phyloP scores from a whole-genome alignment of 1,140 invertebrate genomes.

The Helicoverpa armigera region DNA sequence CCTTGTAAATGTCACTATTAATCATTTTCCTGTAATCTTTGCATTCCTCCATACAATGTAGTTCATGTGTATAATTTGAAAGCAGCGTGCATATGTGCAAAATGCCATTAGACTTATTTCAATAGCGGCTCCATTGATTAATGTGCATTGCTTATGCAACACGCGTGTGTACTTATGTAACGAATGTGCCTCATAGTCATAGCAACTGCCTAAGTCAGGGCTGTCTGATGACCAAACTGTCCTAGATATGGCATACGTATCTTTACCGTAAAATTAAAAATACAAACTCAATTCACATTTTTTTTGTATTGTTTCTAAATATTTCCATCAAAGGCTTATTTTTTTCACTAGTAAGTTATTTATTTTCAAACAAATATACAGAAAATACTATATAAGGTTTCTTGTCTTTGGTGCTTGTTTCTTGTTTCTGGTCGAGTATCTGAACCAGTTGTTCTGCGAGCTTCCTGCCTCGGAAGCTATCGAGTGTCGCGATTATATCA shows the following conservation, averaged over 20 bases:
- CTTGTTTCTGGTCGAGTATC: neutral
- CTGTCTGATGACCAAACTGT: neutral
- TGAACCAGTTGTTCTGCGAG: conserved; percentile 19
- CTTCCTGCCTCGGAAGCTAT: conserved; percentile 37
- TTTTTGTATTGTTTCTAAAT: neutral
- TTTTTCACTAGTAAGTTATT: no score
- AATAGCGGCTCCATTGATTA: neutral
- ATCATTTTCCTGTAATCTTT: neutral
- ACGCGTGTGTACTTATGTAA: conserved; percentile 28
- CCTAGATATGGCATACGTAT: no score
- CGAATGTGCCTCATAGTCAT: conserved; percentile 28
- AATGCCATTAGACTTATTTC: neutral
- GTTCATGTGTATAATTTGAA: no score
- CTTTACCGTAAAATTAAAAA: no score
- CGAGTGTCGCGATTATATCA: conserved; percentile 31
- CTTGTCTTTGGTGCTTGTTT: neutral
- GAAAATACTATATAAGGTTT: neutral
- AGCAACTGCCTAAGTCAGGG: neutral
- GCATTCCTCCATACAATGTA: neutral
- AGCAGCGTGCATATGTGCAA: no score
- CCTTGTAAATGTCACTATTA: neutral
- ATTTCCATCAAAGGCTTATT: no score
- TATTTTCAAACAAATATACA: no score
- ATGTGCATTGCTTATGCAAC: conserved; percentile 28
- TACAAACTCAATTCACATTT: neutral